A percentile compares a stretch with the other conserved stretches of the same genome.
Evolutionary conservation across 2,888 invertebrate species (phyloP).

Genomic region (Saturnia pavonia): DNA sequence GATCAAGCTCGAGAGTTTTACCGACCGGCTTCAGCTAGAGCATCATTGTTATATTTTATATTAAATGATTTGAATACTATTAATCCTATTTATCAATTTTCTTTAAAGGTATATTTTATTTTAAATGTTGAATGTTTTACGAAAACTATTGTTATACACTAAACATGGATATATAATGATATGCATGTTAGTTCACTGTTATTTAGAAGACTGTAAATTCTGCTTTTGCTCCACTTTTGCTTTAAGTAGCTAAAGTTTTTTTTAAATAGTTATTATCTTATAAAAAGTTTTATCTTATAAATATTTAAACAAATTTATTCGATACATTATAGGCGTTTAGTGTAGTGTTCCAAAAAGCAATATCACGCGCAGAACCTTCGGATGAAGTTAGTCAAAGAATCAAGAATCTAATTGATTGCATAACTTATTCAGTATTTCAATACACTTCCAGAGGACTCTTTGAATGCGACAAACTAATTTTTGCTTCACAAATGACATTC

Average conservation of each 20-base stretch:
- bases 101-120: conserved; percentile 87
- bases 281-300: neutral
- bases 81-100: conserved; percentile 98
- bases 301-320: neutral
- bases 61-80: conserved; percentile 97
- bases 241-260: neutral
- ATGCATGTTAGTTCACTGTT: neutral
- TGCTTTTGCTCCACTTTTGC: neutral
- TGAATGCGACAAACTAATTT: conserved; percentile 97
- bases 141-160: neutral
- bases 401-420: conserved; percentile 95
- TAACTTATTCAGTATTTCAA: conserved; percentile 96
- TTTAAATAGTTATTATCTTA: neutral
- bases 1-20: conserved; percentile 95
- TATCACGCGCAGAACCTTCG: conserved; percentile 92
- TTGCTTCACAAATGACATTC: conserved; percentile 97
- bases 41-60: conserved; percentile 96
- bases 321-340: conserved; percentile 89
- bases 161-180: neutral
- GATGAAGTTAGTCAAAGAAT: conserved; percentile 90
- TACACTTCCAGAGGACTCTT: conserved; percentile 97
- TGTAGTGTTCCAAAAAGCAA: conserved; percentile 98
- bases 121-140: neutral
- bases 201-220: neutral
- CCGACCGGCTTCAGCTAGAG: conserved; percentile 94